These are phyloP conservation scores for Drosophila colorata DNA, from an alignment of 2,888 invertebrate species.

Conservation along the genomic window DNA sequence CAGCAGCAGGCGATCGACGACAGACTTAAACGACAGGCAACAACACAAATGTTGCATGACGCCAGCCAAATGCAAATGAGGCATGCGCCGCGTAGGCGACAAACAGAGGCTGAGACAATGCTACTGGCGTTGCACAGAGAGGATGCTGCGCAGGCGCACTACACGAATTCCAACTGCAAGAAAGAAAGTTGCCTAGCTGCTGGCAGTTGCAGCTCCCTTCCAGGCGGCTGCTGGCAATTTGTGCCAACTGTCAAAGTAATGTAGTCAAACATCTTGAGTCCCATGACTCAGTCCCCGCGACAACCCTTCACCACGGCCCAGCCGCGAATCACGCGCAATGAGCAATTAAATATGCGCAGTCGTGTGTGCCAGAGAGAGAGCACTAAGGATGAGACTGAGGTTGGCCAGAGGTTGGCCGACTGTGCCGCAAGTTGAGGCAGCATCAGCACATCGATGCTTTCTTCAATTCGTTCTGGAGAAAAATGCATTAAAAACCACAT, in stretches of 20 bases:
- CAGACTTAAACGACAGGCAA: slow-evolving; percentile 45
- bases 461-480: slow-evolving; percentile 52
- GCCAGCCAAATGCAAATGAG: slow-evolving; percentile 76
- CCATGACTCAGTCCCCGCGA: background rate
- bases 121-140: slow-evolving; percentile 9
- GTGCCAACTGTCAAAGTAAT: slow-evolving; percentile 76
- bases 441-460: slow-evolving; percentile 35
- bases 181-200: slow-evolving; percentile 63
- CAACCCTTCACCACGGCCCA: background rate
- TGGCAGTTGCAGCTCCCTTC: slow-evolving; percentile 1
- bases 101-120: slow-evolving; percentile 27
- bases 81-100: slow-evolving; percentile 77
- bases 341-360: slow-evolving; percentile 80
- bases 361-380: slow-evolving; percentile 61
- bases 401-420: slow-evolving; percentile 36
- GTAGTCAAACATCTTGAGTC: slow-evolving; percentile 45
- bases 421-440: slow-evolving; percentile 48
- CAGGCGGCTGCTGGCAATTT: slow-evolving; percentile 60
- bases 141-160: slow-evolving; percentile 56
- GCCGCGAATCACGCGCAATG: slow-evolving; percentile 71
- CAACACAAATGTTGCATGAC: slow-evolving; percentile 72
- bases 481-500: slow-evolving; percentile 35
- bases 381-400: slow-evolving; percentile 40
- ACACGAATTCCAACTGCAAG: slow-evolving; percentile 42
- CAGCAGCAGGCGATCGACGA: slow-evolving; percentile 37